These are phyloP conservation scores for Panzeria rudis DNA, from an alignment of 2,888 invertebrate genomes.

Conservation along the genomic window DNA sequence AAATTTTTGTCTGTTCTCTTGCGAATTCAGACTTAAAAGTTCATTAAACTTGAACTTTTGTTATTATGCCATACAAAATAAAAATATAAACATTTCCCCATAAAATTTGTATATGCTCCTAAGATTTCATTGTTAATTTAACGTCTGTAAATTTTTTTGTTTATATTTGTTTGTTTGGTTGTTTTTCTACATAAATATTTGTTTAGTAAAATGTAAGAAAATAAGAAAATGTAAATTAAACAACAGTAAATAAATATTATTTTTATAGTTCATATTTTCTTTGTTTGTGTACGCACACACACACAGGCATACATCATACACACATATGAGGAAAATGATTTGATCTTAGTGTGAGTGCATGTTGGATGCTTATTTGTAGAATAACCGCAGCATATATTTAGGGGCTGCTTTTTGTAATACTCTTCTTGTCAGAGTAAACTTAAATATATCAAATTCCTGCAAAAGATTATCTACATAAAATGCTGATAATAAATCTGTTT, in stretches of 20 bases:
- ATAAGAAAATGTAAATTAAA: constrained; percentile 32
- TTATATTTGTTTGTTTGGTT: constrained; percentile 18
- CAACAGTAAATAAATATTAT: constrained; percentile 4
- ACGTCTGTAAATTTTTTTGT: constrained; percentile 10
- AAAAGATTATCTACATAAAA: neutral
- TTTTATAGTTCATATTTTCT: neutral
- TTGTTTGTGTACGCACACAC: neutral
- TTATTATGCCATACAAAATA: neutral
- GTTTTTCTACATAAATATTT: constrained; percentile 11
- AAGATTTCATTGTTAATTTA: constrained; percentile 30
- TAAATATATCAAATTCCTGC: neutral
- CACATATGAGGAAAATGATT: neutral
- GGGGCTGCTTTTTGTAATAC: neutral
- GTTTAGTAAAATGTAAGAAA: neutral
- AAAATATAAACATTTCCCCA: neutral
- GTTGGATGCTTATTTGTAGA: neutral
- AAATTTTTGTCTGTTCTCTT: neutral
- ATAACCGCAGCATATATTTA: constrained; percentile 17
- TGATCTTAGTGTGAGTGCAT: neutral
- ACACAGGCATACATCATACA: neutral
- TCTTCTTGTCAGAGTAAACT: neutral
- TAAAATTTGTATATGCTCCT: constrained; percentile 12
- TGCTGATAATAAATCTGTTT: neutral
- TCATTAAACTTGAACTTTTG: constrained; percentile 1
- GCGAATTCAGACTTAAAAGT: neutral